These are phyloP conservation scores for Poeciliopsis prolifica DNA, from an alignment of 2,113 vertebrate genomes.

Conservation along the genomic window DNA sequence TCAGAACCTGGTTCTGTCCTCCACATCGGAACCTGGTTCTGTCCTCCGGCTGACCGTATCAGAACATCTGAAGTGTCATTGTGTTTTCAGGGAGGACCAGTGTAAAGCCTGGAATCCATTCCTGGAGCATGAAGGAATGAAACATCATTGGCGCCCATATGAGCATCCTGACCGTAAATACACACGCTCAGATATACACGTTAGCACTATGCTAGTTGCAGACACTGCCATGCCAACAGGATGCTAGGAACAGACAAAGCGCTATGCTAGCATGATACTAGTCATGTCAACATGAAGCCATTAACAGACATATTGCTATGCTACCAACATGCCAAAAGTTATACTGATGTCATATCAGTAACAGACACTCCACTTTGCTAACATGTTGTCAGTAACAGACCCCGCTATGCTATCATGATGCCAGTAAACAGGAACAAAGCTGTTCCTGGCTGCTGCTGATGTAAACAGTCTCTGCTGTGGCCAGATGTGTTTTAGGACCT, in stretches of 20 bases:
- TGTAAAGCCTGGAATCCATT: constrained; percentile 90
- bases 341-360: too few relatives aligned
- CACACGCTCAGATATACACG: neutral
- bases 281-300: neutral
- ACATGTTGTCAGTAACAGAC: too few relatives aligned
- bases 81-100: constrained; percentile 84
- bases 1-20: neutral
- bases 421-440: neutral
- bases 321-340: neutral
- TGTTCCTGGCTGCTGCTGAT: neutral
- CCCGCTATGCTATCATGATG: neutral
- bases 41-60: neutral
- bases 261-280: neutral
- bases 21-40: constrained; percentile 61
- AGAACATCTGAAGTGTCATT: neutral
- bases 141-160: constrained; percentile 94
- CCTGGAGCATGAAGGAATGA: constrained; percentile 87
- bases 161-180: constrained; percentile 89
- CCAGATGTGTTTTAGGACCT: neutral
- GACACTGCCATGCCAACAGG: neutral
- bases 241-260: neutral
- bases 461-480: neutral
- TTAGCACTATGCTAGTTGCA: too few relatives aligned
- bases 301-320: neutral
- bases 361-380: too few relatives aligned